phyloP scores from a whole-genome alignment of 2,113 vertebrate genomes.

The Pollimyrus isidori region DNA sequence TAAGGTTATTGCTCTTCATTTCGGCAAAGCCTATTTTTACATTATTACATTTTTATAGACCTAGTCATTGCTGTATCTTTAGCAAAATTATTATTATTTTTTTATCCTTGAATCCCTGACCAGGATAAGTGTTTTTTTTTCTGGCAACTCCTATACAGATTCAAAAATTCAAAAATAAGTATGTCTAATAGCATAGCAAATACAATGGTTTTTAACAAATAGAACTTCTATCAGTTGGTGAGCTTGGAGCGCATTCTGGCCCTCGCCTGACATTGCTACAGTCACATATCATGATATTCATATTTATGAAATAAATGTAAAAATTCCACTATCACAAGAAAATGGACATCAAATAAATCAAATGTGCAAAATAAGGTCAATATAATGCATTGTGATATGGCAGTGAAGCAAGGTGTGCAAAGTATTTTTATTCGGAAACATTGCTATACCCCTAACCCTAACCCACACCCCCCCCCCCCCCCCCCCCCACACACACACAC shows the following conservation, averaged over 20 bases:
- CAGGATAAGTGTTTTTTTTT: background rate
- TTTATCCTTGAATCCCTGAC: background rate
- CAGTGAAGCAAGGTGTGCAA: background rate
- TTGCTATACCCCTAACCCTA: background rate
- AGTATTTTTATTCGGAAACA: background rate
- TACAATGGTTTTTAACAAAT: background rate
- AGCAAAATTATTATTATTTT: background rate
- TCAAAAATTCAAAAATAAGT: background rate
- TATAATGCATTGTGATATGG: background rate
- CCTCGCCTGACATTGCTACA: background rate
- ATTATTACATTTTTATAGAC: background rate
- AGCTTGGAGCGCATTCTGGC: background rate
- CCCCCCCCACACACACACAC: too few species aligned
- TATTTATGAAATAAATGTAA: background rate
- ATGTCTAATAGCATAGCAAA: background rate
- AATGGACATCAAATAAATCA: background rate
- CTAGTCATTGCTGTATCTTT: background rate
- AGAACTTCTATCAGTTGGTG: background rate
- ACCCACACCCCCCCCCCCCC: too few species aligned
- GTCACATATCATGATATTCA: background rate
- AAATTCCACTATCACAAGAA: background rate
- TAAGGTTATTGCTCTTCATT: background rate
- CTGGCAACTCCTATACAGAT: background rate
- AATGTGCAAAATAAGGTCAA: background rate
- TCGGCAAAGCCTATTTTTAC: background rate